Conservation (phyloP, 2,888 invertebrate species). For the Chrysolina oricalcia region DNA sequence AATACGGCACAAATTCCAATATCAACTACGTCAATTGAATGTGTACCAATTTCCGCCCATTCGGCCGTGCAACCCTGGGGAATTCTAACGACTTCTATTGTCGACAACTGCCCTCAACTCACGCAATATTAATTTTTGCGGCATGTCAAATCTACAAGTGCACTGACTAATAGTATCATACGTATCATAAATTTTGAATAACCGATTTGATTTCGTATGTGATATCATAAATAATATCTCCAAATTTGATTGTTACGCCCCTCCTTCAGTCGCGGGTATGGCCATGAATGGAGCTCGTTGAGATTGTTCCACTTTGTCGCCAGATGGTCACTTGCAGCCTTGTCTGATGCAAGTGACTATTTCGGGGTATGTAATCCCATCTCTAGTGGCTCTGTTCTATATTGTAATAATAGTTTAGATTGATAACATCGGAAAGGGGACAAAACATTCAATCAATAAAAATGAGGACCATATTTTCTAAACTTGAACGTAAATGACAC, state of each 20-base stretch:
- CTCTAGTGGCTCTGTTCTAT: too few species aligned
- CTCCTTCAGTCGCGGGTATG: slow-evolving; percentile 19
- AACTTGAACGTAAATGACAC: too few species aligned
- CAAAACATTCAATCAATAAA: too few species aligned
- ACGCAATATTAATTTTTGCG: slow-evolving; percentile 64
- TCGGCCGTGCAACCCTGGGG: slow-evolving; percentile 39
- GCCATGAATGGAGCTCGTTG: slow-evolving; percentile 33
- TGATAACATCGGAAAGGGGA: too few species aligned
- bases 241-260: slow-evolving; percentile 30
- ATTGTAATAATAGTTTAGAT: too few species aligned
- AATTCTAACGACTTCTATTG: slow-evolving; percentile 60
- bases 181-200: slow-evolving; percentile 62
- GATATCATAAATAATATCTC: slow-evolving; percentile 43
- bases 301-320: slow-evolving; percentile 18
- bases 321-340: slow-evolving; percentile 25
- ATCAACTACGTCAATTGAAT: slow-evolving; percentile 43
- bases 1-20: slow-evolving; percentile 37
- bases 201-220: slow-evolving; percentile 39
- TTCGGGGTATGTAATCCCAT: too few species aligned
- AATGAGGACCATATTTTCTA: too few species aligned
- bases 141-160: slow-evolving; percentile 59
- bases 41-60: slow-evolving; percentile 36
- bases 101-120: slow-evolving; percentile 59
- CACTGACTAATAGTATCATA: slow-evolving; percentile 59
- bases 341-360: slow-evolving; percentile 1